A percentile compares a stretch with the other conserved stretches of the same genome.
These are phyloP conservation scores for Cheilosia vernalis DNA, from an alignment of 2,888 invertebrate species.

Conservation along the genomic window DNA sequence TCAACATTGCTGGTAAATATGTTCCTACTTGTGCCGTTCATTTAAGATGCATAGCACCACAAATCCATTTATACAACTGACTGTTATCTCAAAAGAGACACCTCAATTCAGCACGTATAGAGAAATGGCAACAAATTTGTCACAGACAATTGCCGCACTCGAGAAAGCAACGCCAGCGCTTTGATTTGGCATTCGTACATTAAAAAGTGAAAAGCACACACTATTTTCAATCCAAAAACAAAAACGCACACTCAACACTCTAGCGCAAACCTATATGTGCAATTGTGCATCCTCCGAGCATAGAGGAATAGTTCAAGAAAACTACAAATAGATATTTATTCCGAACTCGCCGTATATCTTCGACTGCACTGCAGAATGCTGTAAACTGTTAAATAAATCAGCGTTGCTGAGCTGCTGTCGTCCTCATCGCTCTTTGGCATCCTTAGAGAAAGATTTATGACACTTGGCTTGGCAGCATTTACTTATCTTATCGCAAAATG, in stretches of 20 bases:
- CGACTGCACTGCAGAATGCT: slow-evolving; percentile 81
- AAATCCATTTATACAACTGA: no score
- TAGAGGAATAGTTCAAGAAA: slow-evolving; percentile 64
- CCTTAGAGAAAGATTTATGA: slow-evolving; percentile 83
- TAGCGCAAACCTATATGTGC: not conserved
- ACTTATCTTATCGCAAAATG: slow-evolving; percentile 83
- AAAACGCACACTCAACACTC: slow-evolving; percentile 18
- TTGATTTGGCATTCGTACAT: slow-evolving; percentile 61
- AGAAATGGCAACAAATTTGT: slow-evolving; percentile 20
- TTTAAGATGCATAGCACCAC: no score
- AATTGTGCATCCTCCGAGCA: slow-evolving; percentile 23
- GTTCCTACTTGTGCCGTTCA: no score
- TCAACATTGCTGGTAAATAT: no score
- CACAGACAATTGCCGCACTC: slow-evolving; percentile 36
- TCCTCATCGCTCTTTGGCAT: slow-evolving; percentile 79
- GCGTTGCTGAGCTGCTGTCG: slow-evolving; percentile 78
- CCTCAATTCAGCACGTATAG: no score
- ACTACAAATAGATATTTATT: slow-evolving; percentile 75
- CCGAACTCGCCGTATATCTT: slow-evolving; percentile 79
- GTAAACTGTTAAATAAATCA: slow-evolving; percentile 83
- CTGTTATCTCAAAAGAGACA: no score
- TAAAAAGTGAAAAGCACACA: slow-evolving; percentile 36
- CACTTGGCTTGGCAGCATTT: slow-evolving; percentile 83
- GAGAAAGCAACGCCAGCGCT: slow-evolving; percentile 29
- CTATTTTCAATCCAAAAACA: slow-evolving; percentile 3